Percentiles rank a stretch among this genome's conserved stretches.
Conservation (phyloP, 2,888 invertebrate species). For the Beris morrisii region DNA sequence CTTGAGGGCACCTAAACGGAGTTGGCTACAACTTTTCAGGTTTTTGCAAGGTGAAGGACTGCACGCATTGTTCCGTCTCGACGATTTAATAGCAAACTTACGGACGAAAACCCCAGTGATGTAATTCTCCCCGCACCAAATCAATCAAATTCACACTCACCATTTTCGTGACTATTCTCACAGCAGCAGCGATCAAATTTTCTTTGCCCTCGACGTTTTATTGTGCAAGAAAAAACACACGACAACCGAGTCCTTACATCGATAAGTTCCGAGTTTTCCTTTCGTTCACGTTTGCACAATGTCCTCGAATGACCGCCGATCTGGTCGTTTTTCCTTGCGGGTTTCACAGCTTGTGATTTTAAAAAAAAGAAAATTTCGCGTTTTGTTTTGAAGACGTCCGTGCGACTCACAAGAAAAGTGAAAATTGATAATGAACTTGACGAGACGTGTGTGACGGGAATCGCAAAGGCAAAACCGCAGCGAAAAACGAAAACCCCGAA, state of each 20-base stretch:
- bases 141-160: conserved; percentile 16
- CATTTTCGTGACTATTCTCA: conserved; percentile 5
- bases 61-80: too few relatives aligned
- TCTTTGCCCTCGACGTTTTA: conserved; percentile 3
- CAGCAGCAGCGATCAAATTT: background rate
- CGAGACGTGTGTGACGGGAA: background rate
- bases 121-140: background rate
- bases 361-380: background rate
- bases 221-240: conserved; percentile 5
- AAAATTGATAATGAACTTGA: conserved; percentile 32
- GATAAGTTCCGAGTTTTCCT: background rate
- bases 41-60: too few relatives aligned
- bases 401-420: conserved; percentile 19
- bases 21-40: too few relatives aligned
- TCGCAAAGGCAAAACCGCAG: too few relatives aligned
- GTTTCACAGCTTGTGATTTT: background rate
- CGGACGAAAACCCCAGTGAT: background rate
- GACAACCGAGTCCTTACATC: conserved; percentile 19
- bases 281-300: background rate
- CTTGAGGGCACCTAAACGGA: too few relatives aligned
- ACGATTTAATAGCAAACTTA: too few relatives aligned
- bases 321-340: background rate
- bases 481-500: too few relatives aligned
- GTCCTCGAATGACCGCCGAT: conserved; percentile 6
- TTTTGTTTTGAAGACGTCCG: background rate